phyloP scores from a whole-genome alignment of 2,888 invertebrate genomes.

The Clanis bilineata region DNA sequence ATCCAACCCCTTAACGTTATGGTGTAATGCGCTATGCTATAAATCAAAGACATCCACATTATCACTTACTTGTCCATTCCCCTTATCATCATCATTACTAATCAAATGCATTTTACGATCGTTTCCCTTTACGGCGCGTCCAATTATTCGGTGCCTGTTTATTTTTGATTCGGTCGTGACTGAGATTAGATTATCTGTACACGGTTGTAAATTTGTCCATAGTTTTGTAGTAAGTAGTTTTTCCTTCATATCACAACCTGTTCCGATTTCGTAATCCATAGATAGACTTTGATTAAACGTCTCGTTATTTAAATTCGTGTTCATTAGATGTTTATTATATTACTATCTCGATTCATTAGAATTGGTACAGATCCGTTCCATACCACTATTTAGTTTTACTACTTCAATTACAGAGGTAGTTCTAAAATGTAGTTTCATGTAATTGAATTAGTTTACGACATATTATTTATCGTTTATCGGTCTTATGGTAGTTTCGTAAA shows the following conservation, averaged over 20 bases:
- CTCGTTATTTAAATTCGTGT: slow-evolving; percentile 9
- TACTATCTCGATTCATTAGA: neutral
- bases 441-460: neutral
- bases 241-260: slow-evolving; percentile 12
- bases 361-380: neutral
- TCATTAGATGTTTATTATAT: slow-evolving; percentile 4
- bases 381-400: neutral
- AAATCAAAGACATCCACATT: slow-evolving; percentile 25
- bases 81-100: slow-evolving; percentile 30
- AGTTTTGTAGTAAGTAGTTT: slow-evolving; percentile 9
- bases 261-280: neutral
- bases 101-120: slow-evolving; percentile 31
- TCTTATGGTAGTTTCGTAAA: neutral
- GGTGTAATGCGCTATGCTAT: neutral
- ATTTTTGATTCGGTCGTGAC: slow-evolving; percentile 21
- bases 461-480: neutral
- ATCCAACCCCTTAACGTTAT: neutral
- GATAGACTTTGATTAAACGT: neutral
- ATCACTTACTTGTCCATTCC: slow-evolving; percentile 27
- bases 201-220: slow-evolving; percentile 12
- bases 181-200: slow-evolving; percentile 15
- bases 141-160: slow-evolving; percentile 24
- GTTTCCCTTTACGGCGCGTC: slow-evolving; percentile 26
- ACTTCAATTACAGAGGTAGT: neutral
- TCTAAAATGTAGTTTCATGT: neutral